Evolutionary conservation across 2,888 invertebrate species (phyloP), one percentile per base, ranked within the genome.

Genomic region (Ceraclea dissimilis): DNA sequence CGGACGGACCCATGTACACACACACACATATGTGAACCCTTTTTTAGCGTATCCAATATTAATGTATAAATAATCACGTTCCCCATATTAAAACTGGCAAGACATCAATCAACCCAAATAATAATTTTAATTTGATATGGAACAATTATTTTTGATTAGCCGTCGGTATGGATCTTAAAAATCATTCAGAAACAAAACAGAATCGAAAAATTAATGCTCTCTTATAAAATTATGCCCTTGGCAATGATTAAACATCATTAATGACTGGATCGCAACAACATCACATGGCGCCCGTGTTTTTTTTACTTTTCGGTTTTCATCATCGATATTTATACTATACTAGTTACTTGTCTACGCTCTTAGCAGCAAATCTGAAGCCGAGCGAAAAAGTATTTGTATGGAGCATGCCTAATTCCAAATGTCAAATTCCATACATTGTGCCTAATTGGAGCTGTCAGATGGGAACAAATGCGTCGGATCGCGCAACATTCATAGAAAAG

Each of bases 211-310:
- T 39, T 39, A 39, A 39, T 39, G 39, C 39, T 20, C 47, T 20
- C 19, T 47, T 47, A 18, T 8, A 20, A 39, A 39, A 8, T 39
- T 39, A 39, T n/a, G 44, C 57, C 56, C 19, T 21, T 48, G 60
- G 56, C 60, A 53, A 55, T 48, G 58, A 60, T 60, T 60, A 60
- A 52, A 52, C 49, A 55, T 52, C 58, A 50, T 34, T 34, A 50
- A 33, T 50, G 33, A 26, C 34, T 31, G 50, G 50, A 33, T 33
- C 50, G 50, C 20, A 33, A 33, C 31, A 31, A 20, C 16, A 50
- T 31, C 13, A 31, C 50, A 19, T 20, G 33, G 17, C 50, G 39
- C 39, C 39, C 39, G 26, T 6, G 10, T 26, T n/a, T n/a, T n/a
- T n/a, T n/a, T n/a, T n/a, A n/a, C n/a, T n/a, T n/a, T n/a, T n/a